These are phyloP conservation scores for Anguilla obscura DNA, from an alignment of 2,797 vertebrate species.

Conservation along the genomic window DNA sequence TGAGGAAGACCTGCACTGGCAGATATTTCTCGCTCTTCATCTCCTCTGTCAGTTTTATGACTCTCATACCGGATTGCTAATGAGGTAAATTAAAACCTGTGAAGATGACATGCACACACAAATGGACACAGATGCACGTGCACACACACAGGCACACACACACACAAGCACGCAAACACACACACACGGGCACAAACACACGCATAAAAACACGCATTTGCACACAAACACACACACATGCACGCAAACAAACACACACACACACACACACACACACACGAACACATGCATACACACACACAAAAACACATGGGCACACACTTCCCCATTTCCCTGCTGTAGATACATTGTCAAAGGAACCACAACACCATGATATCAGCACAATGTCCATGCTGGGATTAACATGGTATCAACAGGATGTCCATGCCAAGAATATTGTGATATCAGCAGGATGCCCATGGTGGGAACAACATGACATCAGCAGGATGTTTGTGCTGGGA, in stretches of 20 bases:
- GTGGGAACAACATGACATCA: slow-evolving; percentile 11
- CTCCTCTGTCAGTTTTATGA: neutral
- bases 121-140: neutral
- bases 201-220: too few relatives aligned
- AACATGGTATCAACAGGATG: too few relatives aligned
- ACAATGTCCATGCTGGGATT: neutral
- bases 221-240: neutral
- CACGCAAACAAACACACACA: too few relatives aligned
- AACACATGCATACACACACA: too few relatives aligned
- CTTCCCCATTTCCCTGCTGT: neutral
- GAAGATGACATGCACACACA: neutral
- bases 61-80: slow-evolving; percentile 1
- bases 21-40: neutral
- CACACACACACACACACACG: too few relatives aligned
- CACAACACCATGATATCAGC: slow-evolving; percentile 10
- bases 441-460: too few relatives aligned
- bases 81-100: slow-evolving; percentile 27
- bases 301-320: too few relatives aligned
- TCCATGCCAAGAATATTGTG: too few relatives aligned
- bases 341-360: neutral
- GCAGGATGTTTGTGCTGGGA: neutral
- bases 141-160: neutral
- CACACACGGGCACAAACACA: neutral
- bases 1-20: neutral
- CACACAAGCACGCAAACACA: neutral